Evolutionary conservation across 2,113 vertebrate genomes (phyloP).

Genomic region (Notarius lentiginosus): DNA sequence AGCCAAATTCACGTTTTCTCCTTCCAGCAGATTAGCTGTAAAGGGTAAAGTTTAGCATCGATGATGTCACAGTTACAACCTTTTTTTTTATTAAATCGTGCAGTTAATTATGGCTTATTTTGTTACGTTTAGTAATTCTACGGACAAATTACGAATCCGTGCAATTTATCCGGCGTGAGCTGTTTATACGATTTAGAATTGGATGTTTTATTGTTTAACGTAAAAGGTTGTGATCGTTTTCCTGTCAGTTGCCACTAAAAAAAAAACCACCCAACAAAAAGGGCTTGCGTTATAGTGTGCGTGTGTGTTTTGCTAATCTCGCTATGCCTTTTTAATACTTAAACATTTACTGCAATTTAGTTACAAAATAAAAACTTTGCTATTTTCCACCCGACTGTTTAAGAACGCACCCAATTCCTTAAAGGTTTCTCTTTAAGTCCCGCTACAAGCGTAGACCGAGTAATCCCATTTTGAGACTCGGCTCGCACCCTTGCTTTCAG

Average conservation of each 20-base stretch:
- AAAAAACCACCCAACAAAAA: not conserved
- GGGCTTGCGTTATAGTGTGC: too few relatives aligned
- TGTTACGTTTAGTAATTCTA: not conserved
- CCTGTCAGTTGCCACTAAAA: not conserved
- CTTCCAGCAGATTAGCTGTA: not conserved
- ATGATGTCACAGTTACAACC: not conserved
- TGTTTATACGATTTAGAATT: not conserved
- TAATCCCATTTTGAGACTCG: constrained; percentile 42
- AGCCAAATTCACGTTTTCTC: not conserved
- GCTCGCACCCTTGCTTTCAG: constrained; percentile 30
- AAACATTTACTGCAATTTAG: not conserved
- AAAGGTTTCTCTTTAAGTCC: not conserved
- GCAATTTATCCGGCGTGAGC: not conserved
- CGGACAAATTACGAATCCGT: not conserved
- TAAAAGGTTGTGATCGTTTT: not conserved
- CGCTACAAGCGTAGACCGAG: not conserved
- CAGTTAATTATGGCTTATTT: not conserved
- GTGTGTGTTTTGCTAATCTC: not conserved
- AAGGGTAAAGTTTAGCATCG: not conserved
- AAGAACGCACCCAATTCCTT: not conserved
- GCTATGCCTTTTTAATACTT: not conserved
- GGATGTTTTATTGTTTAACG: too few relatives aligned
- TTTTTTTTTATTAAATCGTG: not conserved
- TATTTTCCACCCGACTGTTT: too few relatives aligned
- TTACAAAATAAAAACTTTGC: not conserved